These are phyloP conservation scores for Epicampocera succincta DNA, from an alignment of 2,888 invertebrate species.

Conservation along the genomic window DNA sequence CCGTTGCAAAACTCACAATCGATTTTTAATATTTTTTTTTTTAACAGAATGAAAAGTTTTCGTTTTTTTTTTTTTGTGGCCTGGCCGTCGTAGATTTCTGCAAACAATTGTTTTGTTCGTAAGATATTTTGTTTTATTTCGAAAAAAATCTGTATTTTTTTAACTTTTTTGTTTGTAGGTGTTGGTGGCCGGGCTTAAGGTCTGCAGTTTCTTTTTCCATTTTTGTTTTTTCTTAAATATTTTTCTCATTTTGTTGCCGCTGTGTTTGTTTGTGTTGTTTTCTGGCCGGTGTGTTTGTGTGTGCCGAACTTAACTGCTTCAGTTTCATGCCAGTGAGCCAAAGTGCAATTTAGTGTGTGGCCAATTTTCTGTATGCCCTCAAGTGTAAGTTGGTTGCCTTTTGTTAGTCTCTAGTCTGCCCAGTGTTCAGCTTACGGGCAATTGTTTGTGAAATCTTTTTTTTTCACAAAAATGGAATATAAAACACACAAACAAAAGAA, in stretches of 20 bases:
- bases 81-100: too few relatives aligned
- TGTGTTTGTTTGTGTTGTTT: slow-evolving; percentile 2
- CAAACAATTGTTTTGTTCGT: not conserved
- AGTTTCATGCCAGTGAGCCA: slow-evolving; percentile 54
- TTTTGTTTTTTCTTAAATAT: slow-evolving; percentile 22
- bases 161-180: slow-evolving; percentile 47
- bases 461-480: slow-evolving; percentile 2
- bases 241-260: slow-evolving; percentile 47
- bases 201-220: slow-evolving; percentile 34
- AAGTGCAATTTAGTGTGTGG: slow-evolving; percentile 69
- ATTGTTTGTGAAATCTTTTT: slow-evolving; percentile 55
- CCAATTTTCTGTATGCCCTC: slow-evolving; percentile 64
- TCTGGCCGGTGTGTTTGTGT: slow-evolving; percentile 6
- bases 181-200: slow-evolving; percentile 60
- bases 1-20: too few relatives aligned
- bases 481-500: slow-evolving; percentile 7
- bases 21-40: too few relatives aligned
- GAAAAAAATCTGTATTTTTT: not conserved
- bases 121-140: not conserved
- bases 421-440: slow-evolving; percentile 57
- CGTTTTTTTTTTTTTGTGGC: not conserved
- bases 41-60: too few relatives aligned
- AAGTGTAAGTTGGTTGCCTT: slow-evolving; percentile 65
- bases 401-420: slow-evolving; percentile 52
- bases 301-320: slow-evolving; percentile 5